A percentile compares a stretch with the other conserved stretches of the same genome.
Evolutionary conservation across 2,113 vertebrate genomes (phyloP).

Genomic region (Sula dactylatra): DNA sequence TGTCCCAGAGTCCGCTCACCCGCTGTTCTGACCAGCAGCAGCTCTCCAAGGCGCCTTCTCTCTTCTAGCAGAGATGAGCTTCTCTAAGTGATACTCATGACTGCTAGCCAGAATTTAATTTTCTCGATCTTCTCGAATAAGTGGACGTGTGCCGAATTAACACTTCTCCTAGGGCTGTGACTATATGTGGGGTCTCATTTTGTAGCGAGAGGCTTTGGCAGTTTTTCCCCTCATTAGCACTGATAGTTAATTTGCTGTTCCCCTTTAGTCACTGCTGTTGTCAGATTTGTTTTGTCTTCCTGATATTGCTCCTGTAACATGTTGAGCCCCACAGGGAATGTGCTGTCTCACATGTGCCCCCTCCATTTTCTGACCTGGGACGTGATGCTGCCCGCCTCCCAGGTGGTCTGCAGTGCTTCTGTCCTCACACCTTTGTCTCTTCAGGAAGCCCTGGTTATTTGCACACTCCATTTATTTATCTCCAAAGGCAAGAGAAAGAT

Average conservation of each 20-base stretch:
- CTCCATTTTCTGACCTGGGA: background rate
- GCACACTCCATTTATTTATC: background rate
- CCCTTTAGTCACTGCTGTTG: background rate
- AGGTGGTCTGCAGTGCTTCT: background rate
- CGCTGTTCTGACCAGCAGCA: background rate
- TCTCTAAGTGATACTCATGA: background rate
- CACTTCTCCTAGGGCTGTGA: background rate
- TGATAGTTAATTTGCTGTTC: background rate
- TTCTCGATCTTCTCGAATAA: background rate
- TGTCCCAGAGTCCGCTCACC: background rate
- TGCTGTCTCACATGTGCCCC: background rate
- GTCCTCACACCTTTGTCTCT: background rate
- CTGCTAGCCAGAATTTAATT: background rate
- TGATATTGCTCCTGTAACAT: background rate
- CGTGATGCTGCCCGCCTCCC: background rate
- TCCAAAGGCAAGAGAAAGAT: background rate
- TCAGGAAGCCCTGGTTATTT: background rate
- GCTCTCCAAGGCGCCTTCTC: background rate
- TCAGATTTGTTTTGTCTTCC: background rate
- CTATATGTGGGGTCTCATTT: background rate
- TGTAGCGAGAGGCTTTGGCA: background rate
- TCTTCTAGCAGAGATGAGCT: background rate
- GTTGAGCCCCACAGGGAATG: background rate
- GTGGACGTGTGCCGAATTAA: background rate
- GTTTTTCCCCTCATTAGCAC: background rate